Evolutionary conservation across 2,888 invertebrate species (phyloP), one percentile per base, ranked within the genome.

Genomic region (Drosophila atripex): DNA sequence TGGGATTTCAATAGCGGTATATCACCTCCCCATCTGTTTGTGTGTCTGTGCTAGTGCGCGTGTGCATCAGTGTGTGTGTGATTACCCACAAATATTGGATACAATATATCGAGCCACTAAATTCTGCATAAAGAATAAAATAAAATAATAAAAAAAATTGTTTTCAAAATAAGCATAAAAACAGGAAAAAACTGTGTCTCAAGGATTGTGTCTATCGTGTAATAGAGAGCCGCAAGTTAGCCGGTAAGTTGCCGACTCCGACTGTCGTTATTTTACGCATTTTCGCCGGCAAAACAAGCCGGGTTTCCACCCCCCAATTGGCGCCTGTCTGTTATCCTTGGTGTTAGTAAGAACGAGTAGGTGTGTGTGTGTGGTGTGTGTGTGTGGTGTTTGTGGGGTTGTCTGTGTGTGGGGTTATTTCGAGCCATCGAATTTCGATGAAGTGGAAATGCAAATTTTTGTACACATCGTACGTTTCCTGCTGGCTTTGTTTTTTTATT

Each of bases 261-360:
- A 65, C 43, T 75, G 63, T 28, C 54, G 64, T 79, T 71, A 63
- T 71, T 65, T 66, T 35, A 47, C 52, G 68, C 64, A 72, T 63
- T 57, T 84, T 84, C 68, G 85, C 80, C 80, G 80, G 80, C 82
- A 82, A 66, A 82, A 82, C 85, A 82, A 82, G 54, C 57, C 56
- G 60, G 66, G 38, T 66, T 70, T 56, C 54, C 61, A 70, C 55
- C 51, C 41, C 28, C 49, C 47, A 43, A 49, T 78, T 80, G 84
- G 78, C 74, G 80, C 78, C 78, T 65, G 57, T 53, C 52, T 63
- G 32, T n/a, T 38, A n/a, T 4, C 32, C 21, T 35, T 47, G 41
- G 28, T 50, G 28, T 14, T 16, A 1, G 18, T 41, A 9, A 21
- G 12, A 9, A 9, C 18, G 14, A 41, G 18, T 28, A 23, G 25